Base-by-base conservation (phyloP, 2,888 invertebrate genomes). In the Chrysomela aeneicollis region DNA sequence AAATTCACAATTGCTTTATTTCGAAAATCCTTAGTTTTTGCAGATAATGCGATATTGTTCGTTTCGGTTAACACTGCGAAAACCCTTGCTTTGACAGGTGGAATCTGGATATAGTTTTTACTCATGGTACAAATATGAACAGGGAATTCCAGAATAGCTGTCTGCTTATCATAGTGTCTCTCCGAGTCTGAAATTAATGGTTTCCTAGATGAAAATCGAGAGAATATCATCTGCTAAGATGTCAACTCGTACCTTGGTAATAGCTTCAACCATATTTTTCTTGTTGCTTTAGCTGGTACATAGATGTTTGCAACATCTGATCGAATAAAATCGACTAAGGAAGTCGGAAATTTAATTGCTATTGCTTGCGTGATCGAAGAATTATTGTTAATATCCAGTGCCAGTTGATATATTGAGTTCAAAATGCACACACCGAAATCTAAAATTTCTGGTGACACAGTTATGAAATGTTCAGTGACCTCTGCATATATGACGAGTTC, bases 371-470 rank as follows among this genome's bases (percentile, higher is more conserved):
- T 72, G n/a, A 50, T 15, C 0, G 58, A 62, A 10, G 74, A 74
- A 12, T 32, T 61, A 58, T 75, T 76, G 19, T 54, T 54, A 8
- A 76, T 54, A 26, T 72, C 65, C 10, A 74, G 67, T 18, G 59
- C 59, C 15, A 70, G 21, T 60, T 74, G 73, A 55, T 75, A 75
- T 42, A 67, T 64, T 8, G 72, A 70, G 50, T 75, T 71, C 1
- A 67, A 18, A 4, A 71, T 59, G 46, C 76, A 76, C 15, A 66
- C 63, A 19, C 71, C 73, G 59, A 73, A 76, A 63, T 75, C 75
- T 35, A 76, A 12, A 15, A 64, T 37, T 17, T 71, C 67, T 18
- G 73, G 73, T 2, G 32, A 19, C 8, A 68, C 60, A 30, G 61
- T 42, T 6, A 76, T 62, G 46, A 75, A 74, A 62, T 73, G 72